These are phyloP conservation scores for Drosophila simulans DNA, from an alignment of 1,140 invertebrate genomes.

Conservation along the genomic window DNA sequence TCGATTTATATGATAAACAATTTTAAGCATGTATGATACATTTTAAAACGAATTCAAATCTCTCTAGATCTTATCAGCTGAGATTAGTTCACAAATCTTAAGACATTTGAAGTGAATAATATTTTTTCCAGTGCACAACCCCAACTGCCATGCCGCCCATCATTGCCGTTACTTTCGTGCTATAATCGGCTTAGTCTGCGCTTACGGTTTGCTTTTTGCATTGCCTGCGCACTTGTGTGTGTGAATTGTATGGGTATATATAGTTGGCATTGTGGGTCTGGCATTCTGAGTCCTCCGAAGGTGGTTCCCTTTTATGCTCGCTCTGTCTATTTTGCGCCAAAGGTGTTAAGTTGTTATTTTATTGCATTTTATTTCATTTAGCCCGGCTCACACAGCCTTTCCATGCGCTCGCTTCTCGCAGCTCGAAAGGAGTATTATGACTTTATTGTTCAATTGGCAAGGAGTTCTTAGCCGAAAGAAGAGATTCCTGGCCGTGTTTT, in stretches of 20 bases:
- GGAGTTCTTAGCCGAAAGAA: constrained; percentile 6
- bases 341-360: constrained; percentile 68
- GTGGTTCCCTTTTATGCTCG: constrained; percentile 54
- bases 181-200: constrained; percentile 82
- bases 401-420: neutral
- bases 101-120: too few relatives aligned
- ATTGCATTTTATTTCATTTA: constrained; percentile 67
- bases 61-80: too few relatives aligned
- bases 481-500: constrained; percentile 9
- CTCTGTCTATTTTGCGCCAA: constrained; percentile 57
- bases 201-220: constrained; percentile 81
- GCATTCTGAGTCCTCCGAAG: neutral
- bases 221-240: constrained; percentile 73
- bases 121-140: constrained; percentile 5
- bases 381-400: constrained; percentile 34
- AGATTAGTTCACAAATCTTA: too few relatives aligned
- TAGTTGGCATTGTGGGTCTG: neutral
- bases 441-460: constrained; percentile 61
- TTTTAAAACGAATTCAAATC: too few relatives aligned
- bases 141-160: constrained; percentile 20
- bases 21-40: too few relatives aligned
- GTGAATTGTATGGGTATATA: constrained; percentile 6
- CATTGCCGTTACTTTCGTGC: constrained; percentile 70
- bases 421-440: constrained; percentile 54
- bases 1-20: too few relatives aligned